A percentile compares a stretch with the other conserved stretches of the same genome.
phyloP scores from a whole-genome alignment of 1,140 invertebrate species.

The Globodera rostochiensis region DNA sequence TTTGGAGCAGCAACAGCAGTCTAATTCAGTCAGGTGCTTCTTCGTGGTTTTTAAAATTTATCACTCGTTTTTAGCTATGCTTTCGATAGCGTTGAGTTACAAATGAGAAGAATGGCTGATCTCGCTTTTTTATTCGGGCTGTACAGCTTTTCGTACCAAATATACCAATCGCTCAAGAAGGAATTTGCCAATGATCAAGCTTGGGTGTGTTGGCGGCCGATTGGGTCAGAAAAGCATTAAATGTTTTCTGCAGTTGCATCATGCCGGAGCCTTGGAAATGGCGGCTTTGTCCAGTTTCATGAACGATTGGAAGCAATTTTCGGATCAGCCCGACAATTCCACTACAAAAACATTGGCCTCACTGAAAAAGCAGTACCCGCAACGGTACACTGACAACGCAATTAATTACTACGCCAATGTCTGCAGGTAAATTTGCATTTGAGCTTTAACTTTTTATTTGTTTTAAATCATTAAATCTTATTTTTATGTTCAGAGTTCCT shows the following conservation, averaged over 20 bases:
- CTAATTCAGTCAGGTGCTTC: slow-evolving; percentile 25
- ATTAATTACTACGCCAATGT: slow-evolving; percentile 54
- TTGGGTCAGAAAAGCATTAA: too few species aligned
- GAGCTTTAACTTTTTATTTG: too few species aligned
- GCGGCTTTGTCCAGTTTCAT: slow-evolving; percentile 48
- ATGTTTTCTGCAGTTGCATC: slow-evolving; percentile 31
- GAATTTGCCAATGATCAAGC: slow-evolving; percentile 94
- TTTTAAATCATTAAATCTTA: slow-evolving; percentile 9
- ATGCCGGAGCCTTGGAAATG: slow-evolving; percentile 63
- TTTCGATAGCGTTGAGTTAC: slow-evolving; percentile 85
- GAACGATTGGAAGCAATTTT: slow-evolving; percentile 20
- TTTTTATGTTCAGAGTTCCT: slow-evolving; percentile 39
- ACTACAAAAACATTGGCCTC: slow-evolving; percentile 21
- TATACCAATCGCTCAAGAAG: slow-evolving; percentile 90
- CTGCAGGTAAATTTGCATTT: slow-evolving; percentile 38
- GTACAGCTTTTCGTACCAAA: slow-evolving; percentile 86
- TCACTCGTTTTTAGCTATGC: slow-evolving; percentile 49
- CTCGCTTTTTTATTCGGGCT: slow-evolving; percentile 93
- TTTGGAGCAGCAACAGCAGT: slow-evolving; percentile 1
- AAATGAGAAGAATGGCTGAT: slow-evolving; percentile 87
- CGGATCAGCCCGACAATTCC: slow-evolving; percentile 12
- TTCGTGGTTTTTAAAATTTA: slow-evolving; percentile 10
- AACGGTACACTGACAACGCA: slow-evolving; percentile 54
- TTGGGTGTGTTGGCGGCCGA: slow-evolving; percentile 80
- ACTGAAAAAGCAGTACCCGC: slow-evolving; percentile 48